A percentile compares a stretch with the other conserved stretches of the same genome.
Conservation (phyloP, 2,113 vertebrate genomes). For the Saccopteryx leptura region DNA sequence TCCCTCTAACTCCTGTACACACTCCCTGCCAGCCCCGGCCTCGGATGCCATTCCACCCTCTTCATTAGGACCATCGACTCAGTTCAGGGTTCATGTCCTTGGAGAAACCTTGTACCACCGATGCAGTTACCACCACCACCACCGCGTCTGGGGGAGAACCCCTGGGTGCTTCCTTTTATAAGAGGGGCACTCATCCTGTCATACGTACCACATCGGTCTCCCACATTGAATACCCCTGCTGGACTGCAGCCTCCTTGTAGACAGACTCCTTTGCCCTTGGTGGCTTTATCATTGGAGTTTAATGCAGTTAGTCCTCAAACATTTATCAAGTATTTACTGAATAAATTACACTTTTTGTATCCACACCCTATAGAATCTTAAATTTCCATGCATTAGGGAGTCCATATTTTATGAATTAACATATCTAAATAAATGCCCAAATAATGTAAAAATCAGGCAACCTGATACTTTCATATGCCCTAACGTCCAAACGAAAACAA, state of each 20-base stretch:
- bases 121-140: rapidly evolving
- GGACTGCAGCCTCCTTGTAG: neutral
- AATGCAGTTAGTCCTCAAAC: neutral
- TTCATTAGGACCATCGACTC: neutral
- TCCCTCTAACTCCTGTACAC: too few relatives aligned
- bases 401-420: neutral
- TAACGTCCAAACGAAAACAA: neutral
- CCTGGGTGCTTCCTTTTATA: rapidly evolving
- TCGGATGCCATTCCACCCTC: neutral
- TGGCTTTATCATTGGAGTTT: neutral
- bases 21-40: neutral
- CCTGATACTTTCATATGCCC: neutral
- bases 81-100: neutral
- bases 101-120: neutral
- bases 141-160: neutral
- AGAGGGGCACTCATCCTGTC: rapidly evolving
- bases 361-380: neutral
- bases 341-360: neutral
- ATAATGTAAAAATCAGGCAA: neutral
- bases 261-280: neutral
- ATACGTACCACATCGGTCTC: neutral
- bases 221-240: neutral
- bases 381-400: neutral
- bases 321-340: neutral
- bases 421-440: neutral